Conservation (phyloP, 2,113 vertebrate genomes). For the Octodon degus region DNA sequence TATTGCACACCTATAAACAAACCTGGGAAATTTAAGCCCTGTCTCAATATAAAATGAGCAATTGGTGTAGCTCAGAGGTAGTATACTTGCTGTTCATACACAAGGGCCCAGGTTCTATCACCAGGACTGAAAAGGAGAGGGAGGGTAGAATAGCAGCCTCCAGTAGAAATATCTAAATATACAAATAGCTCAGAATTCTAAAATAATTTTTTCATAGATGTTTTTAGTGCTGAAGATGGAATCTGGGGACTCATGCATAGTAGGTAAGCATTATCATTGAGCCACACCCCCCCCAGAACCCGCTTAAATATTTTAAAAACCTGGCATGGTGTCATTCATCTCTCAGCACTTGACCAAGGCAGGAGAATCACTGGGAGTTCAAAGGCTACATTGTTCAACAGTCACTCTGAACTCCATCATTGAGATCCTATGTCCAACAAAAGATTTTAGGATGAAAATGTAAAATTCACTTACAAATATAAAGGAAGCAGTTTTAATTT, state of each 20-base stretch:
- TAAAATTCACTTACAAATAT: conserved; percentile 29
- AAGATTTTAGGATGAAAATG: background rate
- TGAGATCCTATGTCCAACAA: background rate
- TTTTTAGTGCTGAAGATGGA: background rate
- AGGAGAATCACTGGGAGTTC: background rate
- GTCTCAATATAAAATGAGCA: background rate
- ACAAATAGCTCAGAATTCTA: background rate
- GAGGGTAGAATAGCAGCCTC: background rate
- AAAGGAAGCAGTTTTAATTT: conserved; percentile 40
- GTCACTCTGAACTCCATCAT: background rate
- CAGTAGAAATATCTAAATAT: background rate
- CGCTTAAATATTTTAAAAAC: background rate
- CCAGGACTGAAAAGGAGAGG: background rate
- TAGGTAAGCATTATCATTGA: background rate
- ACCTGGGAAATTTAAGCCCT: background rate
- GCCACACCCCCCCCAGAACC: background rate
- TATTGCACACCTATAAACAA: background rate
- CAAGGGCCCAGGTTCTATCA: background rate
- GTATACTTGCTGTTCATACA: background rate
- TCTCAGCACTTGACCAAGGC: background rate
- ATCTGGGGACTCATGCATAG: too few species aligned
- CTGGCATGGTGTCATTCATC: background rate
- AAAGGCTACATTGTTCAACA: background rate
- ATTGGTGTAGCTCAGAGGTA: background rate
- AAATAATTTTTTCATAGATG: background rate